Conservation (phyloP, 2,888 invertebrate species). For the Philonicus albiceps region DNA sequence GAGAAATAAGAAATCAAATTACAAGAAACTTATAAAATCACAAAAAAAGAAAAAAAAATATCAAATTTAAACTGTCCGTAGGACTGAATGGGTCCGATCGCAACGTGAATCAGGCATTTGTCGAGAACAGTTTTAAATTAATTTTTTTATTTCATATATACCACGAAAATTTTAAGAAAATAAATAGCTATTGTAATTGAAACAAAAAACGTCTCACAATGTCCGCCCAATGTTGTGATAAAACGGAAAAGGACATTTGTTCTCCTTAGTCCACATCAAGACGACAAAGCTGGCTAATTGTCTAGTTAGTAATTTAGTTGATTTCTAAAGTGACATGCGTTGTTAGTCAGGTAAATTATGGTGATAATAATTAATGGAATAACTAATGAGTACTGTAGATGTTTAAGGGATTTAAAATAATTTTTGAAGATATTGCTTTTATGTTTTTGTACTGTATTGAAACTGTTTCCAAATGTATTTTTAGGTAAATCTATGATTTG, state of each 20-base stretch:
- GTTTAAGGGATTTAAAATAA: not conserved
- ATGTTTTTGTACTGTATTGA: not conserved
- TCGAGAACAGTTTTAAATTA: not conserved
- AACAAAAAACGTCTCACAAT: conserved; percentile 3
- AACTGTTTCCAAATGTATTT: conserved; percentile 4
- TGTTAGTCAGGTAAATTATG: conserved; percentile 20
- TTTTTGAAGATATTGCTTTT: not conserved
- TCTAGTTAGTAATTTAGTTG: not conserved
- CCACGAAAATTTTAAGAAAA: not conserved
- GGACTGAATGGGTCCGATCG: not conserved
- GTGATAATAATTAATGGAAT: conserved; percentile 18
- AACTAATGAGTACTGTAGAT: not conserved
- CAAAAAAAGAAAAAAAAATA: no score
- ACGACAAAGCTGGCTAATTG: not conserved
- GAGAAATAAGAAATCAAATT: not conserved
- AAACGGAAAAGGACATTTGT: not conserved
- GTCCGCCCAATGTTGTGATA: conserved; percentile 22
- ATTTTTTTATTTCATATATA: not conserved
- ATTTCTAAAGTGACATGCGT: not conserved
- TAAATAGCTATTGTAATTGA: not conserved
- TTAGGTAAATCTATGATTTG: not conserved
- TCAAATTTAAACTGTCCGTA: not conserved
- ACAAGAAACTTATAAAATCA: not conserved
- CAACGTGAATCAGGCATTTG: not conserved
- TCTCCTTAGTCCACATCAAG: not conserved